A percentile compares a stretch with the other conserved stretches of the same genome.
These are phyloP conservation scores for Physeter macrocephalus DNA, from an alignment of 2,113 vertebrate species.

Conservation along the genomic window DNA sequence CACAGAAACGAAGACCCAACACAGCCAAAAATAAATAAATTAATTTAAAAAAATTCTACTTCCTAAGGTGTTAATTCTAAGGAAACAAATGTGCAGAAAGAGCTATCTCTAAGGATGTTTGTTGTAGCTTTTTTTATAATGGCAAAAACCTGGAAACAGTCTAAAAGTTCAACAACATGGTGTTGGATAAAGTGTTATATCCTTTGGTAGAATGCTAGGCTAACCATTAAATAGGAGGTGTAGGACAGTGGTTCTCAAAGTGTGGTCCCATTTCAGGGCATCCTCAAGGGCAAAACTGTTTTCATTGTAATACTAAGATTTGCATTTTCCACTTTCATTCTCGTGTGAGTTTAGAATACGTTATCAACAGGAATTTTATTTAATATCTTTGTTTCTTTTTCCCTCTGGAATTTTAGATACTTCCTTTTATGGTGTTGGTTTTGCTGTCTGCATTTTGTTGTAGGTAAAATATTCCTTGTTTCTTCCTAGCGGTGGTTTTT, in stretches of 20 bases:
- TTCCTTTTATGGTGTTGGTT: background rate
- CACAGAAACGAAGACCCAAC: too few species aligned
- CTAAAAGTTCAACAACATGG: background rate
- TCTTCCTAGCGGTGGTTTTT: background rate
- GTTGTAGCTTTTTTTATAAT: background rate
- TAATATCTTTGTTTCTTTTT: background rate
- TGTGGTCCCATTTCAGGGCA: background rate
- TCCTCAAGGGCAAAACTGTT: background rate
- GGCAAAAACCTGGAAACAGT: background rate
- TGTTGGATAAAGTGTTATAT: background rate
- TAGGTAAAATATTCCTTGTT: background rate
- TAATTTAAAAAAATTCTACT: slow-evolving; percentile 3
- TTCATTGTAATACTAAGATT: background rate
- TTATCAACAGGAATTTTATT: background rate
- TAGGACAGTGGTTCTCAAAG: background rate
- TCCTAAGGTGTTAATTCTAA: background rate
- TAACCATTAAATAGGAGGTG: background rate
- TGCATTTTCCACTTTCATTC: background rate
- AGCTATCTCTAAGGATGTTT: background rate
- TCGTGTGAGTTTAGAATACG: background rate
- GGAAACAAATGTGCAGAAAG: background rate
- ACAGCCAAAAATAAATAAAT: too few species aligned
- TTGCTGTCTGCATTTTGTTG: background rate
- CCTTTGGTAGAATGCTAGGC: background rate
- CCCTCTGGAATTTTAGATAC: background rate